Evolutionary conservation across 2,888 invertebrate genomes (phyloP), one percentile per base, ranked within the genome.

Genomic region (Scaptomyza caliginosa): DNA sequence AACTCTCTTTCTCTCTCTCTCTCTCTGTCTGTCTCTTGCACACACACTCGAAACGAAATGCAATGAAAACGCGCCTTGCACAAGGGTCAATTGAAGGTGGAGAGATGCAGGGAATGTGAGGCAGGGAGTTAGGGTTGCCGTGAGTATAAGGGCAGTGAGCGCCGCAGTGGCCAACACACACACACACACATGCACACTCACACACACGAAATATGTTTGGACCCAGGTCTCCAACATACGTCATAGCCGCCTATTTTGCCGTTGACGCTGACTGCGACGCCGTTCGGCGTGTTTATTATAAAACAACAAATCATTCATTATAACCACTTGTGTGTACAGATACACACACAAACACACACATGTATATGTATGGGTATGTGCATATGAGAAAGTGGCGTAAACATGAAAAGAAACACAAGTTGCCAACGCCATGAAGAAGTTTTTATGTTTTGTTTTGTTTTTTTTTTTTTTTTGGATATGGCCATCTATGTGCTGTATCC

Each of bases 221-320:
- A 66, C 51, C 55, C 73, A 28, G 50, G 56, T 58, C 76, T 32
- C 58, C 70, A 54, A 55, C 54, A 74, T 81, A 86, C 86, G 86
- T 81, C 81, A 81, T 72, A 75, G 75, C 68, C 54, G 62, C 62
- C 38, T 5, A 38, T 32, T 11, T 13, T 10, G 36, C 52, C 50
- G 77, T 34, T 13, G 65, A 62, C 74, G 80, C 66, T n/a, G 36
- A 17, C 36, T 4, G 16, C 80, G 67, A 62, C 70, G 82, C 67
- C 80, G 87, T 56, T 48, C 84, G 79, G 72, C 73, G 86, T 88
- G 89, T 90, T 88, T 89, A 90, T 90, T 89, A 88, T 89, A 89
- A 88, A 89, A 89, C 90, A 85, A 88, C 89, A 90, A 90, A 90
- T 90, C 90, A 89, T 88, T 86, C 77, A 85, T 85, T 85, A 85